Conservation (phyloP, 2,113 vertebrate species). For the Myrmophylax atrothorax region DNA sequence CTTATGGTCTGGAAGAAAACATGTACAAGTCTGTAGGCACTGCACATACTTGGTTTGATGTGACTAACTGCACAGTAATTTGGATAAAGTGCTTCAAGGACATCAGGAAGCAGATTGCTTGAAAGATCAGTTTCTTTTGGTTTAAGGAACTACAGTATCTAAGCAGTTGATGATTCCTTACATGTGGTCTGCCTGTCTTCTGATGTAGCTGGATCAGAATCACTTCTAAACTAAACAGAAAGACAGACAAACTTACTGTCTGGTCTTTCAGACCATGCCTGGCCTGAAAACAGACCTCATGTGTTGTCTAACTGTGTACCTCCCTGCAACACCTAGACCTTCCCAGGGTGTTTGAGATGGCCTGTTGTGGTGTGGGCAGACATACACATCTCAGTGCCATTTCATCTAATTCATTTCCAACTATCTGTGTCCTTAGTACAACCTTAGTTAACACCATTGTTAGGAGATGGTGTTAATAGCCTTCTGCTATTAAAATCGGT, state of each 20-base stretch:
- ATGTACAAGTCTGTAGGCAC: background rate
- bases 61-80: background rate
- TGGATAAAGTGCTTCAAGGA: background rate
- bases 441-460: background rate
- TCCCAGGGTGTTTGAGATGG: background rate
- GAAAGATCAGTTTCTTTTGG: background rate
- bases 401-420: background rate
- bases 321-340: background rate
- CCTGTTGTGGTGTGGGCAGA: background rate
- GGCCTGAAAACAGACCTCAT: background rate
- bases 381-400: background rate
- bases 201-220: background rate
- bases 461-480: background rate
- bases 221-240: background rate
- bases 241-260: background rate
- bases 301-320: background rate
- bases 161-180: background rate
- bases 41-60: background rate
- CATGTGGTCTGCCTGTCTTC: background rate
- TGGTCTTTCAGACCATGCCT: background rate
- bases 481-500: background rate
- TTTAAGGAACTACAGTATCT: background rate
- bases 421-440: background rate
- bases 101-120: background rate
- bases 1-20: background rate